phyloP scores from a whole-genome alignment of 2,113 vertebrate species.

The Ascaphus truei region DNA sequence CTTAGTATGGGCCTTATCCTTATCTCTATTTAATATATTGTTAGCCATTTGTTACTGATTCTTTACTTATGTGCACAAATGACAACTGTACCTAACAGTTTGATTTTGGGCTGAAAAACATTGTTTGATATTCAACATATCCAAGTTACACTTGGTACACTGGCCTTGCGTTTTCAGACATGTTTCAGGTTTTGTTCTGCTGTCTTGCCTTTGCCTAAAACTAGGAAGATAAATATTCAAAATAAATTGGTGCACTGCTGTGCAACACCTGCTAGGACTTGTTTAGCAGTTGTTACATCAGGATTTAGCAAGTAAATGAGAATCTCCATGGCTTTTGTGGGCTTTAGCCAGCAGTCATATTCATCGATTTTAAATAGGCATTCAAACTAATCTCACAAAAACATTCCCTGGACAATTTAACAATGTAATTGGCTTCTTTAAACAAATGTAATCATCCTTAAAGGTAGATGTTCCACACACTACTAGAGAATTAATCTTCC shows the following conservation, averaged over 20 bases:
- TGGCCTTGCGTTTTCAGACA: too few relatives aligned
- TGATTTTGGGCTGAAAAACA: too few relatives aligned
- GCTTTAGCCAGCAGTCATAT: not conserved
- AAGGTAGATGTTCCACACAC: not conserved
- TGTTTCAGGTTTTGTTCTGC: not conserved
- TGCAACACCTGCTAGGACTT: not conserved
- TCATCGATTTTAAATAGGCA: not conserved
- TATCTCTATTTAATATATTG: too few relatives aligned
- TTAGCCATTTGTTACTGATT: too few relatives aligned
- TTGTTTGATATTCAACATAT: too few relatives aligned
- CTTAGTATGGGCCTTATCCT: too few relatives aligned
- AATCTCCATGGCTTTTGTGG: not conserved
- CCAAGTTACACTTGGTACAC: too few relatives aligned
- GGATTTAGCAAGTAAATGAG: not conserved
- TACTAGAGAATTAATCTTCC: not conserved
- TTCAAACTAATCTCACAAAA: not conserved
- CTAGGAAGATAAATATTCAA: not conserved
- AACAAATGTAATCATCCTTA: not conserved
- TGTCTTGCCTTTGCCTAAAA: not conserved
- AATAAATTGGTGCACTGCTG: not conserved
- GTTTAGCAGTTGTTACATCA: not conserved
- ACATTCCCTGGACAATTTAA: slow-evolving; percentile 1
- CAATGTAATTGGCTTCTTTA: not conserved
- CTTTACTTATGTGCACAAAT: too few relatives aligned
- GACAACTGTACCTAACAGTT: too few relatives aligned